Evolutionary conservation across 2,113 vertebrate genomes (phyloP).

Genomic region (Merops nubicus): DNA sequence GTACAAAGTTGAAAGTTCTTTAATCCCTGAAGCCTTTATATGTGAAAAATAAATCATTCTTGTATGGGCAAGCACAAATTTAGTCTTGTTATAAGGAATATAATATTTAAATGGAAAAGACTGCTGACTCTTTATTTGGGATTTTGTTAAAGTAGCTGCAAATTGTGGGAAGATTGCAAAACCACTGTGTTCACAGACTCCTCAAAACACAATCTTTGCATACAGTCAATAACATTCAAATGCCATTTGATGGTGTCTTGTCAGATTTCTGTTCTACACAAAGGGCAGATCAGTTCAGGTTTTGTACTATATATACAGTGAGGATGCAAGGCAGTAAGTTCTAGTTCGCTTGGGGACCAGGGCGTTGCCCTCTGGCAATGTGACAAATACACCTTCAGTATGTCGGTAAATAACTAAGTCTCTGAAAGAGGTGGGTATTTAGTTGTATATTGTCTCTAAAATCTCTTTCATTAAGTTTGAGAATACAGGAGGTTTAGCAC

Average conservation of each 20-base stretch:
- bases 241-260: not conserved
- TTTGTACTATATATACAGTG: not conserved
- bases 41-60: not conserved
- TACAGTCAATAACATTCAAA: not conserved
- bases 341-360: not conserved
- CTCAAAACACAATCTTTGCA: not conserved
- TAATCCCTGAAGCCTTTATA: not conserved
- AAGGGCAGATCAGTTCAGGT: not conserved
- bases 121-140: not conserved
- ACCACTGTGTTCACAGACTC: not conserved
- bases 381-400: not conserved
- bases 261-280: not conserved
- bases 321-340: not conserved
- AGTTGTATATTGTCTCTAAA: not conserved
- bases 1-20: not conserved
- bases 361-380: not conserved
- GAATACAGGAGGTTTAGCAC: not conserved
- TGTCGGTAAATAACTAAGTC: not conserved
- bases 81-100: not conserved
- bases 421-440: not conserved
- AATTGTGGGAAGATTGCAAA: not conserved
- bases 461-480: not conserved
- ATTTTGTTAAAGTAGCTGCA: not conserved
- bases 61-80: not conserved
- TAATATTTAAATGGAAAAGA: not conserved